Conservation (phyloP, 2,797 vertebrate genomes). For the Molossus alvarezi region DNA sequence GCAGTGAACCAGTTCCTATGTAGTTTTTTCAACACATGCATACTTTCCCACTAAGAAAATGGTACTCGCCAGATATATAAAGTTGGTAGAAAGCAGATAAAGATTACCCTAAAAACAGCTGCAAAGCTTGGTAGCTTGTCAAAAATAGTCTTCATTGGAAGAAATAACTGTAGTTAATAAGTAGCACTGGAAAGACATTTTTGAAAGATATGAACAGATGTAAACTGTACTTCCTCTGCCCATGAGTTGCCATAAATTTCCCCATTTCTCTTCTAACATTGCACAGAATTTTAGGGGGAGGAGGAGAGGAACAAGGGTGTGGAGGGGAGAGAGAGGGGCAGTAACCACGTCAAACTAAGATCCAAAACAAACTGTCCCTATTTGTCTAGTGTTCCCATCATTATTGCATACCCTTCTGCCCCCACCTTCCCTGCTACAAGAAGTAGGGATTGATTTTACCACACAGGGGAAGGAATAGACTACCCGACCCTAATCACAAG, state of each 20-base stretch:
- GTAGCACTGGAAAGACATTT: background rate
- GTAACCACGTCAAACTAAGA: background rate
- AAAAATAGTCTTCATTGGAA: background rate
- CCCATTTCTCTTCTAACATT: background rate
- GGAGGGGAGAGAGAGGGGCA: rapidly evolving
- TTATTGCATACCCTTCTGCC: background rate
- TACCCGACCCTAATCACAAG: background rate
- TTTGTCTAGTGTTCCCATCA: background rate
- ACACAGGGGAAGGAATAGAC: conserved; percentile 43
- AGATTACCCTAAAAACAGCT: background rate
- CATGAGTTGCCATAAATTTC: background rate
- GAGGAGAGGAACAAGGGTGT: background rate
- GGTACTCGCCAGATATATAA: background rate
- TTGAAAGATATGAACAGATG: background rate
- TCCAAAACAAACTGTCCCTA: background rate
- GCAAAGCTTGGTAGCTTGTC: background rate
- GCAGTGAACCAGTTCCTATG: conserved; percentile 1
- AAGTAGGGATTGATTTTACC: background rate
- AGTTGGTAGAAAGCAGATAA: background rate
- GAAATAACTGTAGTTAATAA: background rate
- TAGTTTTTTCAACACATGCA: background rate
- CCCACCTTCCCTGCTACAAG: no score
- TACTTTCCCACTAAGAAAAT: background rate
- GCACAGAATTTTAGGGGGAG: background rate
- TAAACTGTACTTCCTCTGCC: background rate